A percentile compares a stretch with the other conserved stretches of the same genome.
Conservation (phyloP, 2,113 vertebrate genomes). For the Chlorodrepanis virens region DNA sequence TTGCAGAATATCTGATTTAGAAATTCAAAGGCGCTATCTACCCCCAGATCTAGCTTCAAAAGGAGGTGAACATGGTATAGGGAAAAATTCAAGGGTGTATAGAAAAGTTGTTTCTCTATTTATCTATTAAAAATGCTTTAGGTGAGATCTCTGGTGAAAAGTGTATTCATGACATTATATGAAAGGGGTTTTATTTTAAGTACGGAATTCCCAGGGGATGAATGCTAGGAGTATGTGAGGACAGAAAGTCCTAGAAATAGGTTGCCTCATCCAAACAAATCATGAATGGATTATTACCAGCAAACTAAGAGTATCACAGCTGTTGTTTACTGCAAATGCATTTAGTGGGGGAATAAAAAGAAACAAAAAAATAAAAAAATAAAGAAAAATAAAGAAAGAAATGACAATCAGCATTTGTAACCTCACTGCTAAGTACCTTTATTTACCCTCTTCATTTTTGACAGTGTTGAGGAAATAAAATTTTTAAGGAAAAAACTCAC, state of each 20-base stretch:
- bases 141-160: background rate
- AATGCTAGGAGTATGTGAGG: background rate
- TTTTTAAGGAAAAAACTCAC: accelerated
- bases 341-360: accelerated
- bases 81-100: background rate
- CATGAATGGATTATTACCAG: background rate
- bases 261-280: background rate
- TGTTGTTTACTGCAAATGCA: background rate
- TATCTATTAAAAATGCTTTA: background rate
- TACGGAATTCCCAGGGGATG: background rate
- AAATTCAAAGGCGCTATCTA: background rate
- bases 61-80: background rate
- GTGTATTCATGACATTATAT: background rate
- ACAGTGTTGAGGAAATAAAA: accelerated
- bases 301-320: background rate
- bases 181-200: background rate
- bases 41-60: background rate
- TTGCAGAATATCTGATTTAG: background rate
- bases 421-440: background rate
- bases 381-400: background rate
- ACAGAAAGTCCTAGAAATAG: background rate
- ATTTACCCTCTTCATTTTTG: background rate
- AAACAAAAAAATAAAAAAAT: accelerated
- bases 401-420: background rate
- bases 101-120: background rate